Evolutionary conservation across 2,888 invertebrate species (phyloP).

Genomic region (Abrostola tripartita): DNA sequence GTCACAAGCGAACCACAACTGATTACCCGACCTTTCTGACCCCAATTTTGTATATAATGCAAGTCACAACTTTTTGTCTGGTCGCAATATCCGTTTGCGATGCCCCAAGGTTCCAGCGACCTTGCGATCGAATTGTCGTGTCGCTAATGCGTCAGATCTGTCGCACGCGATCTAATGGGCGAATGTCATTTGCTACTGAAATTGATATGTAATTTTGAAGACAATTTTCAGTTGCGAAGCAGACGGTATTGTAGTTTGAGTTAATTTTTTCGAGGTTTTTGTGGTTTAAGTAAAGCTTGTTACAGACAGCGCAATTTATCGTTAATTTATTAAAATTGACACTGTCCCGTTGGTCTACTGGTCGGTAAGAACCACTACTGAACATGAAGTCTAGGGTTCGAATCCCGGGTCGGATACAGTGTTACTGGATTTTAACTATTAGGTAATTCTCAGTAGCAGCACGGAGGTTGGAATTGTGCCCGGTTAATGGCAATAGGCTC

Average conservation of each 20-base stretch:
- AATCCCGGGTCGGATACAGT: too few species aligned
- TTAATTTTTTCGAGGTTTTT: constrained; percentile 17
- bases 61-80: constrained; percentile 62
- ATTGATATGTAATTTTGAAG: constrained; percentile 49
- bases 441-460: too few species aligned
- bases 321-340: too few species aligned
- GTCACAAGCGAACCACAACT: constrained; percentile 41
- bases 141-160: constrained; percentile 51
- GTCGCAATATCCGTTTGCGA: constrained; percentile 57
- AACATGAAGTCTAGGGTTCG: too few species aligned
- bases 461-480: too few species aligned
- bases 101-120: constrained; percentile 49
- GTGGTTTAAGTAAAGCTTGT: neutral
- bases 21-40: constrained; percentile 54
- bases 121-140: constrained; percentile 47
- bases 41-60: constrained; percentile 61
- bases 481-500: too few species aligned
- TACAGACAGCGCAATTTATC: too few species aligned
- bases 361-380: too few species aligned
- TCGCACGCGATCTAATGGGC: constrained; percentile 52
- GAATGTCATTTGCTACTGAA: constrained; percentile 45
- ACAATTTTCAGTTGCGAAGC: constrained; percentile 40
- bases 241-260: constrained; percentile 24
- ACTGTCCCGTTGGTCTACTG: too few species aligned
- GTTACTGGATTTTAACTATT: too few species aligned